Evolutionary conservation across 2,113 vertebrate genomes (phyloP), one percentile per base, ranked within the genome.

Genomic region (Cariama cristata): DNA sequence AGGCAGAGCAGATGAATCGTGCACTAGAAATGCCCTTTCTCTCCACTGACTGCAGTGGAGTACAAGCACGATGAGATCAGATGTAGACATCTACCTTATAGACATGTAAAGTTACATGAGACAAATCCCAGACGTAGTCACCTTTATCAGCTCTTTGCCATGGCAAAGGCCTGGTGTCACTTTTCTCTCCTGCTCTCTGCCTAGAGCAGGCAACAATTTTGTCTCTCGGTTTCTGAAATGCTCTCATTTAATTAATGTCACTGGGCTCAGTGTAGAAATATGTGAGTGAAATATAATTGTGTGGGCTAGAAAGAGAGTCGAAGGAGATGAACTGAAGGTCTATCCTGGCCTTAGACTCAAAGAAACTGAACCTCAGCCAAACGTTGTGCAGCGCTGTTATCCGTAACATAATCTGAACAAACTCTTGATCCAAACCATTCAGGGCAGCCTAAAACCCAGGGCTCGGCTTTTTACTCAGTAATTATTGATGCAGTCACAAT

Each of bases 161-260:
- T 3, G 44, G 89, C 47, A 19, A 62, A 58, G 60, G 64, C 69
- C 22, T 59, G 56, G 69, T 68, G 86, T 66, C 0, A 1, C 90
- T 88, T 71, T 75, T 87, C 62, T 60, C 58, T 75, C 53, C 59
- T 9, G 19, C 74, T 90, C 85, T 74, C 86, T 75, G 91, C 93
- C 94, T 91, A 44, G 38, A 96, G 84, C 83, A 75, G 69, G 83
- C 91, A 94, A 77, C 75, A 60, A 18, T 32, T 72, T 83, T 87
- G 40, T 79, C 90, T 93, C 93, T 60, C 53, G 84, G 68, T 94
- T 97, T 96, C 93, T 97, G 81, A 96, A 93, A 93, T 66, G 66
- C 73, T 96, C 71, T 88, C 87, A 73, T 93, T 95, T 97, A 95
- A 96, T 97, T 96, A 96, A 94, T 88, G 88, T 96, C 90, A 93